Percentiles rank a stretch among this genome's conserved stretches.
Evolutionary conservation across 2,797 vertebrate species (phyloP).

Genomic region (Distichodus sexfasciatus): DNA sequence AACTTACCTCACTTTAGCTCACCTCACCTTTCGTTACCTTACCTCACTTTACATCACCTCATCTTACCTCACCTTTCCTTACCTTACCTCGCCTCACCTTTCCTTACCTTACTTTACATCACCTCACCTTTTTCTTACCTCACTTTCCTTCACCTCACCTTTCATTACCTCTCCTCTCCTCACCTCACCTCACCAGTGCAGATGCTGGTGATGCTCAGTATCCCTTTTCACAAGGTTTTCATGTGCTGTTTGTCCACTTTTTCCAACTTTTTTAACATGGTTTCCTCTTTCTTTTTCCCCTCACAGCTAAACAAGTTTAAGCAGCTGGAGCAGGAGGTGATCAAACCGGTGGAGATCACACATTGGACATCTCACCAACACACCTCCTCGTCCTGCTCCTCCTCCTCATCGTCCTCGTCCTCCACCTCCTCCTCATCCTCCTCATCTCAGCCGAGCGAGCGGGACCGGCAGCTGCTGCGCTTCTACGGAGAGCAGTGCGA

Average conservation of each 20-base stretch:
- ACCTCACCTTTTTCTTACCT: no score
- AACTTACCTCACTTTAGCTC: no score
- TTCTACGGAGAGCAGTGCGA: conserved; percentile 95
- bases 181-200: no score
- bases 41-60: no score
- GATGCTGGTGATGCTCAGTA: no score
- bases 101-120: no score
- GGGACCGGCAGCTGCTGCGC: conserved; percentile 84
- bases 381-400: conserved; percentile 38
- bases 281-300: neutral
- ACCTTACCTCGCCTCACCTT: no score
- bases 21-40: no score
- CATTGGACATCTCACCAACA: conserved; percentile 79
- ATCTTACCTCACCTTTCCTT: no score
- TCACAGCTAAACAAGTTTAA: conserved; percentile 92
- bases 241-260: neutral
- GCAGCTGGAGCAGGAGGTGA: conserved; percentile 91
- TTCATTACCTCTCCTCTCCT: no score
- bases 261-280: neutral
- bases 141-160: no score
- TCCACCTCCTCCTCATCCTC: conserved; percentile 47
- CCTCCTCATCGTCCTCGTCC: conserved; percentile 56
- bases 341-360: conserved; percentile 88
- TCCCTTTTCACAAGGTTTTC: no score
- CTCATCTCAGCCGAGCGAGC: conserved; percentile 55